A percentile compares a stretch with the other conserved stretches of the same genome.
Evolutionary conservation across 2,888 invertebrate genomes (phyloP).

Genomic region (Chaetoderma sp.): DNA sequence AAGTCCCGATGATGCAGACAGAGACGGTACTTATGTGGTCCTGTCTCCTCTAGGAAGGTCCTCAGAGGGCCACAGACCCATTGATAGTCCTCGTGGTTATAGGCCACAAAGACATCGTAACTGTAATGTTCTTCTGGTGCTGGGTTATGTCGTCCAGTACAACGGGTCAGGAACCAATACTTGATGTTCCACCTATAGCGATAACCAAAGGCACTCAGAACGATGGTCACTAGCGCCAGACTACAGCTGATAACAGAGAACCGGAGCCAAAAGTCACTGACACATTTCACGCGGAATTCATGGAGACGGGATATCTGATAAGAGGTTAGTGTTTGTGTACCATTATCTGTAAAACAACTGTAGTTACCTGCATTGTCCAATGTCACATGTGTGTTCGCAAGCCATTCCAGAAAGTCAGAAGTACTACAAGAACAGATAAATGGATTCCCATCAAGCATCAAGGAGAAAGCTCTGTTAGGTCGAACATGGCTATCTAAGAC

Average conservation of each 20-base stretch:
- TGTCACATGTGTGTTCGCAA: not conserved
- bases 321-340: not conserved
- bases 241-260: not conserved
- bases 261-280: not conserved
- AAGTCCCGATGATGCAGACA: slow-evolving; percentile 6
- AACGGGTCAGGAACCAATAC: slow-evolving; percentile 1
- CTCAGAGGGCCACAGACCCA: not conserved
- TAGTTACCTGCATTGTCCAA: not conserved
- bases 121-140: not conserved
- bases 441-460: not conserved
- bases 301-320: not conserved
- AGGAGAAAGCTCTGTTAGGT: not conserved
- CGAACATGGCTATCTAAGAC: not conserved
- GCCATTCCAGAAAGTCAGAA: not conserved
- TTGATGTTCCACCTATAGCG: not conserved
- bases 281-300: not conserved
- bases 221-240: not conserved
- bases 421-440: not conserved
- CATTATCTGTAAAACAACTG: not conserved
- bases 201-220: not conserved
- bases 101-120: slow-evolving; percentile 6
- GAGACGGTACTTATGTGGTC: not conserved
- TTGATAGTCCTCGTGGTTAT: not conserved
- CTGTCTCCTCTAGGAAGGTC: not conserved
- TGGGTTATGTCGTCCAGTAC: not conserved